These are phyloP conservation scores for Brachyhypopomus gauderio DNA, from an alignment of 2,113 vertebrate species.

Conservation along the genomic window DNA sequence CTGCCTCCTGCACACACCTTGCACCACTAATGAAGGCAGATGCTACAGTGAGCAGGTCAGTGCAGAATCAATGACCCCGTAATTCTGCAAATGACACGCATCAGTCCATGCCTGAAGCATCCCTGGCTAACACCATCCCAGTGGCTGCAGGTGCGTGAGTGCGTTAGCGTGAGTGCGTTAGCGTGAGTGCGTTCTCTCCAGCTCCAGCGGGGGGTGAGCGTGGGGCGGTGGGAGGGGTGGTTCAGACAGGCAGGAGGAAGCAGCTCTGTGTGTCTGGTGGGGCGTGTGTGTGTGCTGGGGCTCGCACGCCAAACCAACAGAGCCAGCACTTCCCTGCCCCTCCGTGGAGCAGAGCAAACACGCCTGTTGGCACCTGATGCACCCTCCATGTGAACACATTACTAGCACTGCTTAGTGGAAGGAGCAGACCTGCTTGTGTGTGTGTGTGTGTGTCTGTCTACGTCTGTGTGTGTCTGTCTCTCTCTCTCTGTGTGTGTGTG, in stretches of 20 bases:
- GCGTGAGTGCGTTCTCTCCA: background rate
- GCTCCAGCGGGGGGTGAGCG: background rate
- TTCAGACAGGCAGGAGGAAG: background rate
- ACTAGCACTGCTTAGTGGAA: background rate
- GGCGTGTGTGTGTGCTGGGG: background rate
- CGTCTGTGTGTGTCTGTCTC: no score
- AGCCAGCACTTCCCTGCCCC: background rate
- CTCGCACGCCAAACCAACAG: background rate
- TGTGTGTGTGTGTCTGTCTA: background rate
- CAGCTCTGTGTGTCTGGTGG: background rate
- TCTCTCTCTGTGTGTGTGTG: background rate
- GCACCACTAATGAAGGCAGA: constrained; percentile 43
- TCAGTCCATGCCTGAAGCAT: constrained; percentile 8
- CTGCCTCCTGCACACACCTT: constrained; percentile 28
- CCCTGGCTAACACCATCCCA: constrained; percentile 17
- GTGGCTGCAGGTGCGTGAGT: constrained; percentile 3
- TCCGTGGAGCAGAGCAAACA: background rate
- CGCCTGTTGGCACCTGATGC: background rate
- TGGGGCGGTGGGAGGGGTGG: background rate
- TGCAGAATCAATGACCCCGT: constrained; percentile 23
- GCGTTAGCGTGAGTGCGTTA: constrained; percentile 3
- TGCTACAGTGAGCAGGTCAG: constrained; percentile 30
- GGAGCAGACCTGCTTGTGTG: background rate
- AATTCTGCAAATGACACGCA: constrained; percentile 36
- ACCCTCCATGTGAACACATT: background rate